phyloP scores from a whole-genome alignment of 2,797 vertebrate species.

The Anas georgica region DNA sequence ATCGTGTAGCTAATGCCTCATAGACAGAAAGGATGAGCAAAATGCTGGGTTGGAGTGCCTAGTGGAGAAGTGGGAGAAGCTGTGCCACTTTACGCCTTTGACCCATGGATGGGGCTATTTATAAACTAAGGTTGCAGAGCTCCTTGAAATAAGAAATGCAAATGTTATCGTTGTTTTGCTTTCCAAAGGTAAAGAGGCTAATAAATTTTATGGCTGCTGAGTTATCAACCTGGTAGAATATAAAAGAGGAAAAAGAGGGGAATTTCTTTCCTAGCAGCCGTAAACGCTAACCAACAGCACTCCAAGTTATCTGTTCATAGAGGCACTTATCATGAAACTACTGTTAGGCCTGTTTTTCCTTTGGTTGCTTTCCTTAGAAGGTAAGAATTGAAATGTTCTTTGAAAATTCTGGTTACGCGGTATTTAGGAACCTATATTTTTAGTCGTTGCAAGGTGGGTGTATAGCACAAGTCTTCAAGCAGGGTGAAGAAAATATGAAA shows the following conservation, averaged over 20 bases:
- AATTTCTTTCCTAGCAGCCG: not conserved
- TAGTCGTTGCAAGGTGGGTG: not conserved
- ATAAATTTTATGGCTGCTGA: constrained; percentile 46
- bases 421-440: constrained; percentile 7
- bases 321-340: constrained; percentile 51
- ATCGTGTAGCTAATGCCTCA: not conserved
- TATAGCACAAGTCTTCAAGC: constrained; percentile 2
- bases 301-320: not conserved
- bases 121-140: not conserved
- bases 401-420: not conserved
- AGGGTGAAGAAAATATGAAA: constrained; percentile 3
- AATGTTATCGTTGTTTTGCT: not conserved
- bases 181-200: constrained; percentile 54
- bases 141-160: not conserved
- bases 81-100: not conserved
- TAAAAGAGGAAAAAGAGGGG: not conserved
- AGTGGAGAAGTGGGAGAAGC: not conserved
- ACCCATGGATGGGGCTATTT: not conserved
- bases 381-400: constrained; percentile 58
- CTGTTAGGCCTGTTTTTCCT: not conserved
- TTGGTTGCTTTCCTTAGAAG: constrained; percentile 48
- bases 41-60: not conserved
- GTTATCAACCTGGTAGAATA: constrained; percentile 8
- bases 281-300: not conserved
- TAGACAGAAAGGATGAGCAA: not conserved